Evolutionary conservation across 64 coral and sea anemone genomes (phyloP), one percentile per base, ranked within the genome.

Genomic region (Porites australiensis): DNA sequence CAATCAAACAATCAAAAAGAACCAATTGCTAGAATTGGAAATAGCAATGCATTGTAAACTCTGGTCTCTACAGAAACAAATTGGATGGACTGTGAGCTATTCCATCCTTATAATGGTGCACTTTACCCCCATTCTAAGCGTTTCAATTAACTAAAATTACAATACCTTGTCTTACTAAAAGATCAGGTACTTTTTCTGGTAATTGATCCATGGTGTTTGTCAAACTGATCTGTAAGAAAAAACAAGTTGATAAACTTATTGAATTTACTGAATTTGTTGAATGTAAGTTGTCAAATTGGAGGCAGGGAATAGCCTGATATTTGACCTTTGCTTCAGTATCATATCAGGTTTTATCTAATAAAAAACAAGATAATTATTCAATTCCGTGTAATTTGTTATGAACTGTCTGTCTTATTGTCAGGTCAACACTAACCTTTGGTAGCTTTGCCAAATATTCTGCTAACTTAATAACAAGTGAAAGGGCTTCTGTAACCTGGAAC

Each of bases 361-460:
- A 37, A 37, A 37, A 37, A 37, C 27, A 37, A 37, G 27, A 37
- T 0, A 37, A 37, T 37, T 37, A 37, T 37, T 37, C 27, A 37
- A 37, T 37, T 37, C 27, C 27, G 1, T 37, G 27, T 37, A 37
- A 37, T 37, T 37, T 37, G 27, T 22, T 19, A 22, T 22, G 13
- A 13, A 49, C 53, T 37, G 22, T 52, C 77, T 58, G 16, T n/a
- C 18, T 19, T 21, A 72, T 7, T 18, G 13, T 2, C 13, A 20
- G 3, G 22, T 82, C 51, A 18, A 50, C 55, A 8, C 50, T 75
- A 37, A 96, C 95, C 95, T 96, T 96, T 62, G 95, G 95, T n/a
- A 96, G 92, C 86, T 96, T 96, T 57, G 91, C 80, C 50, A 96
- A 83, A 75, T 96, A 94, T 81, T 96, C 95, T 73, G 87, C 95